Evolutionary conservation across 1,140 invertebrate species (phyloP), one percentile per base, ranked within the genome.

Genomic region (Camponotus floridanus): DNA sequence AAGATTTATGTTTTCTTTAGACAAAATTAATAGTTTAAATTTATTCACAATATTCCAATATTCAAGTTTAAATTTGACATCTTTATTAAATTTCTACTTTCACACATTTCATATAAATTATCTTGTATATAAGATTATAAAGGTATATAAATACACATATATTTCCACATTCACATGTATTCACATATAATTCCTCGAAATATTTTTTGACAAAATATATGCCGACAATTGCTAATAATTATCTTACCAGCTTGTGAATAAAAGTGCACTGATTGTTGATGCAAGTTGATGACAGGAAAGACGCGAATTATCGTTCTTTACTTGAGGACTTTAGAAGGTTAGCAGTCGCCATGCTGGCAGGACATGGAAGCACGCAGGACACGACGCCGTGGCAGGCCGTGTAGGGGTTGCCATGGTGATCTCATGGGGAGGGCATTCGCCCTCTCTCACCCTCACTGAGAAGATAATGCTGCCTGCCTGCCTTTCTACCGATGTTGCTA

Each of bases 331-430:
- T 92, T 91, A 89, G 88, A 91, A 92, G 91, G 92, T 91, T 92
- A 93, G 91, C 88, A 93, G 92, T 94, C 94, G 94, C 93, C 93
- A 94, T 93, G 92, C 92, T 93, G 88, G 91, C 87, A 94, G 93
- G 92, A 92, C 92, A 91, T 90, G 88, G 89, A 91, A 91, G 91
- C 90, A 88, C 89, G 87, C 92, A 93, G 91, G 92, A 93, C 90
- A 93, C 84, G 91, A 92, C 91, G 91, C 91, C 91, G 91, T 91
- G 91, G 92, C 92, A 91, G 92, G 87, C 91, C 92, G 88, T 90
- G 88, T 86, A 92, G 94, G 94, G 92, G 94, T 95, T 95, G 93
- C 94, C 92, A 95, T 95, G 94, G 94, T 91, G 92, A 95, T 94
- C 81, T 92, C 86, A 89, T 91, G 91, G 93, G 93, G 93, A 94